phyloP scores from a whole-genome alignment of 2,888 invertebrate species.

The Cataglyphis albicans region DNA sequence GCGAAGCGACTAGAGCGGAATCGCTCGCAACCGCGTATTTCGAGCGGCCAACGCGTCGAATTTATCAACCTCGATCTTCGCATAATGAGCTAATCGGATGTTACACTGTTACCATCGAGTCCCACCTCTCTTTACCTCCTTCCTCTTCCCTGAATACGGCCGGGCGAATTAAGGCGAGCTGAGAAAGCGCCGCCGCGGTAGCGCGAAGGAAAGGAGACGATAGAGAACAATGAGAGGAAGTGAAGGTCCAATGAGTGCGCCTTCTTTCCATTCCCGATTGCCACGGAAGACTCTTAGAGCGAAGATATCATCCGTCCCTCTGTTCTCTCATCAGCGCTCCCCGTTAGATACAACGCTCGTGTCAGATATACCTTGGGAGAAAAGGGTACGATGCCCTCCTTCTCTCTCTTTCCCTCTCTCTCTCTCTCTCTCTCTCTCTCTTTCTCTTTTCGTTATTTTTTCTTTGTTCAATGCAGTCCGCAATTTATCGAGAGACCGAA shows the following conservation, averaged over 20 bases:
- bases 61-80: slow-evolving; percentile 83
- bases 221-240: slow-evolving; percentile 84
- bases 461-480: not conserved
- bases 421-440: not conserved
- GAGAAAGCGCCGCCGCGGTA: slow-evolving; percentile 60
- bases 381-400: slow-evolving; percentile 61
- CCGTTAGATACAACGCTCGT: slow-evolving; percentile 71
- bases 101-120: slow-evolving; percentile 71
- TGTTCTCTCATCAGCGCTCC: slow-evolving; percentile 78
- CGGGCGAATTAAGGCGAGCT: slow-evolving; percentile 71
- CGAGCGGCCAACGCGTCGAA: slow-evolving; percentile 77
- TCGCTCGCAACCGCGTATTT: slow-evolving; percentile 70
- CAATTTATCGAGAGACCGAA: slow-evolving; percentile 72
- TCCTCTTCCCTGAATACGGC: slow-evolving; percentile 41
- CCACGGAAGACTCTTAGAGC: slow-evolving; percentile 66
- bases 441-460: not conserved
- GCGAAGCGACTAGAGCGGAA: slow-evolving; percentile 65
- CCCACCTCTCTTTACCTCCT: slow-evolving; percentile 19
- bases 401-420: not conserved
- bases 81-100: slow-evolving; percentile 84
- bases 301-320: slow-evolving; percentile 75
- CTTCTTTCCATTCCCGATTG: slow-evolving; percentile 80
- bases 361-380: slow-evolving; percentile 63
- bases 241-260: slow-evolving; percentile 85
- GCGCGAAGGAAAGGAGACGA: slow-evolving; percentile 21